Evolutionary conservation across 2,888 invertebrate genomes (phyloP).

Genomic region (Drosophila rubida): DNA sequence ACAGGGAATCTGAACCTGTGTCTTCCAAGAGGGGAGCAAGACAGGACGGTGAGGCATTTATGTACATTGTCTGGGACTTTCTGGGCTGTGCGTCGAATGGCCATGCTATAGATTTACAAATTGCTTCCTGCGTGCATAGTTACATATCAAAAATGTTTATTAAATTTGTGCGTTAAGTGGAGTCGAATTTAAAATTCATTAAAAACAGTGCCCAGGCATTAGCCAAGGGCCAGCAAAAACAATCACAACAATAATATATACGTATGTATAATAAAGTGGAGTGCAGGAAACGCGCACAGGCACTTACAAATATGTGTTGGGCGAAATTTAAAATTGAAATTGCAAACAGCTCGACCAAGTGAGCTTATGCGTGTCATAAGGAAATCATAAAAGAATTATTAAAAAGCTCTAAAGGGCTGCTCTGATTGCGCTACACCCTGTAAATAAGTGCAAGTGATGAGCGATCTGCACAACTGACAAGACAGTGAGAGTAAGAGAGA

Average conservation of each 20-base stretch:
- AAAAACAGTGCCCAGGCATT: slow-evolving; percentile 51
- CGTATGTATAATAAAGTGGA: background rate
- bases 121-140: slow-evolving; percentile 43
- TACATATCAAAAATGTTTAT: slow-evolving; percentile 54
- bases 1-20: slow-evolving; percentile 38
- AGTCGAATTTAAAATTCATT: slow-evolving; percentile 72
- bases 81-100: background rate
- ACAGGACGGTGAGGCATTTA: slow-evolving; percentile 3
- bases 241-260: slow-evolving; percentile 16
- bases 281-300: slow-evolving; percentile 1
- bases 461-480: background rate
- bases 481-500: background rate
- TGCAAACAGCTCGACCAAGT: slow-evolving; percentile 17
- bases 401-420: background rate
- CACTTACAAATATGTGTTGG: slow-evolving; percentile 3
- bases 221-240: slow-evolving; percentile 38
- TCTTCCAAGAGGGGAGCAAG: background rate
- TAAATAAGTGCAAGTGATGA: background rate
- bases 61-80: slow-evolving; percentile 8
- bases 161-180: slow-evolving; percentile 48
- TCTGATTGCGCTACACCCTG: background rate
- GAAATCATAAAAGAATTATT: slow-evolving; percentile 51
- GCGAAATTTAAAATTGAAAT: slow-evolving; percentile 38
- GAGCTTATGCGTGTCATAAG: slow-evolving; percentile 26
- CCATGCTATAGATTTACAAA: slow-evolving; percentile 40